These are phyloP conservation scores for Regulus satrapa DNA, from an alignment of 2,113 vertebrate species.

Conservation along the genomic window DNA sequence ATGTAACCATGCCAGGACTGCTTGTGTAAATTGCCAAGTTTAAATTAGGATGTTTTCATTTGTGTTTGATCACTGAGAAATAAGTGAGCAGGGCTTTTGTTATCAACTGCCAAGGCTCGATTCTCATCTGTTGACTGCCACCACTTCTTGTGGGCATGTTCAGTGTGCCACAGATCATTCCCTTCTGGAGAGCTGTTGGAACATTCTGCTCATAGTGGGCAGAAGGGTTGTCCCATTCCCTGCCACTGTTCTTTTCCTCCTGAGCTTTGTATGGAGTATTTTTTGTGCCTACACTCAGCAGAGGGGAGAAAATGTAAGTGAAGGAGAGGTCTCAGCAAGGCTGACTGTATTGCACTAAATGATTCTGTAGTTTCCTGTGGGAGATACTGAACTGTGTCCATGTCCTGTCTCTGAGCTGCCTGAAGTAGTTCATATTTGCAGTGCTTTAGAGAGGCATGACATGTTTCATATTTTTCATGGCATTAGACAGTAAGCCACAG, in stretches of 20 bases:
- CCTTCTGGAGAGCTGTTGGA: neutral
- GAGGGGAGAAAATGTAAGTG: neutral
- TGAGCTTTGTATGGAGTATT: neutral
- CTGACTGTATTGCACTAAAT: neutral
- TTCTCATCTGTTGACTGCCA: neutral
- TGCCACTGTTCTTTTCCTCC: neutral
- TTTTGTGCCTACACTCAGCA: neutral
- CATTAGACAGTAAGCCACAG: neutral
- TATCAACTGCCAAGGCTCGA: neutral
- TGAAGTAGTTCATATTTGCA: neutral
- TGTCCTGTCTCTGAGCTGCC: neutral
- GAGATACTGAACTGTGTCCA: neutral
- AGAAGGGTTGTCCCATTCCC: neutral
- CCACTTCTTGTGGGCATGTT: neutral
- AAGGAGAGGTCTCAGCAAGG: neutral
- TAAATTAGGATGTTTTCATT: neutral
- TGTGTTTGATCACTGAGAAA: neutral
- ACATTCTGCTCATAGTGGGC: neutral
- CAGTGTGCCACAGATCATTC: neutral
- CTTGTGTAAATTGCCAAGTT: neutral
- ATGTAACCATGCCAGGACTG: neutral
- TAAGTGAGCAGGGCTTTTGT: neutral
- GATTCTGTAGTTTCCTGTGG: neutral
- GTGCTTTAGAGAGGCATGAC: neutral
- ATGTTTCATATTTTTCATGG: neutral